Percentiles rank a stretch among this genome's conserved stretches.
Evolutionary conservation across 2,888 invertebrate species (phyloP).

Genomic region (Melikaiella ostensackeni): DNA sequence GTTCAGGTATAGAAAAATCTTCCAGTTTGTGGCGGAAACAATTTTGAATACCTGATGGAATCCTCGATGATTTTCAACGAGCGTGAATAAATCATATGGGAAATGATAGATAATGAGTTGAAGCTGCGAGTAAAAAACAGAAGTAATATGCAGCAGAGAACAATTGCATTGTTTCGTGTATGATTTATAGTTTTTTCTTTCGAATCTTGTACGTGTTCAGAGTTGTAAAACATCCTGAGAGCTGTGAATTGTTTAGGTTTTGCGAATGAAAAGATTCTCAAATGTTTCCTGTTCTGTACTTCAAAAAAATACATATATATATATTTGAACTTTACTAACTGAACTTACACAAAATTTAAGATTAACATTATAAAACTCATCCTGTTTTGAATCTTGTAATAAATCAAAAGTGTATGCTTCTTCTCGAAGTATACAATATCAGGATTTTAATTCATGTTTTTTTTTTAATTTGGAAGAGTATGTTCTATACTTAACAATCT

Average conservation of each 20-base stretch:
- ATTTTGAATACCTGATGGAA: neutral
- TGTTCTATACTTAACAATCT: neutral
- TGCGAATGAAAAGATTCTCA: neutral
- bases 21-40: neutral
- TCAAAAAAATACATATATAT: no score
- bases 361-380: neutral
- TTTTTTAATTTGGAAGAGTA: neutral
- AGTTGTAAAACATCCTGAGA: neutral
- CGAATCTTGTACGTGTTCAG: conserved; percentile 4
- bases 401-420: neutral
- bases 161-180: conserved; percentile 31
- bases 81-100: conserved; percentile 12
- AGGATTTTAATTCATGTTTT: no score
- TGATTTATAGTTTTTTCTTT: conserved; percentile 27
- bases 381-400: neutral
- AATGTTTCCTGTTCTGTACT: neutral
- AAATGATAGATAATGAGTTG: conserved; percentile 17
- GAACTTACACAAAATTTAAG: neutral
- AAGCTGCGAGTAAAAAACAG: neutral
- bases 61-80: neutral
- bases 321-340: neutral
- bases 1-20: neutral
- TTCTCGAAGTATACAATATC: neutral
- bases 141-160: conserved; percentile 14
- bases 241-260: neutral